phyloP scores from a whole-genome alignment of 2,888 invertebrate species.

The Empis livida region DNA sequence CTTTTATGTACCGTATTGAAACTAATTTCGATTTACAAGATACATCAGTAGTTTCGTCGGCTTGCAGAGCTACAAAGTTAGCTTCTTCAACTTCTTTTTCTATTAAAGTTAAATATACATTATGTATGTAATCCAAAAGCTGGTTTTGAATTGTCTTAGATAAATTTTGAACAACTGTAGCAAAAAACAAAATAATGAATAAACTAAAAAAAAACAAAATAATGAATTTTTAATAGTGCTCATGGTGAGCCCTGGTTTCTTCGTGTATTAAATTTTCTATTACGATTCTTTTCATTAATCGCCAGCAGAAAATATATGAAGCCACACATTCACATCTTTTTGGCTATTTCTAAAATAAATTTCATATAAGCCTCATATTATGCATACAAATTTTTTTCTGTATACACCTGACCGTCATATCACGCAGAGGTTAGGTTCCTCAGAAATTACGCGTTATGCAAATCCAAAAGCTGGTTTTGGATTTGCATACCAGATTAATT shows the following conservation, averaged over 20 bases:
- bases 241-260: neutral
- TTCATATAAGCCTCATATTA: too few relatives aligned
- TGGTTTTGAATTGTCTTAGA: neutral
- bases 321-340: too few relatives aligned
- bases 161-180: neutral
- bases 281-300: too few relatives aligned
- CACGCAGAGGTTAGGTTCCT: too few relatives aligned
- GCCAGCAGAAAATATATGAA: too few relatives aligned
- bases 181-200: neutral
- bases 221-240: neutral
- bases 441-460: too few relatives aligned
- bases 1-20: neutral
- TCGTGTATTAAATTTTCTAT: neutral
- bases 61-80: neutral
- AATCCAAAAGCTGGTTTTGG: too few relatives aligned
- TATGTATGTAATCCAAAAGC: neutral
- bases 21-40: neutral
- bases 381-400: too few relatives aligned
- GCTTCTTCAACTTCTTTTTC: neutral
- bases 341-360: too few relatives aligned
- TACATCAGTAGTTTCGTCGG: neutral
- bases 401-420: too few relatives aligned
- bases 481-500: too few relatives aligned
- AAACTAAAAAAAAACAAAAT: neutral
- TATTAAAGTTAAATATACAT: neutral